These are phyloP conservation scores for Horisme vitalbata DNA, from an alignment of 2,888 invertebrate species.

Conservation along the genomic window DNA sequence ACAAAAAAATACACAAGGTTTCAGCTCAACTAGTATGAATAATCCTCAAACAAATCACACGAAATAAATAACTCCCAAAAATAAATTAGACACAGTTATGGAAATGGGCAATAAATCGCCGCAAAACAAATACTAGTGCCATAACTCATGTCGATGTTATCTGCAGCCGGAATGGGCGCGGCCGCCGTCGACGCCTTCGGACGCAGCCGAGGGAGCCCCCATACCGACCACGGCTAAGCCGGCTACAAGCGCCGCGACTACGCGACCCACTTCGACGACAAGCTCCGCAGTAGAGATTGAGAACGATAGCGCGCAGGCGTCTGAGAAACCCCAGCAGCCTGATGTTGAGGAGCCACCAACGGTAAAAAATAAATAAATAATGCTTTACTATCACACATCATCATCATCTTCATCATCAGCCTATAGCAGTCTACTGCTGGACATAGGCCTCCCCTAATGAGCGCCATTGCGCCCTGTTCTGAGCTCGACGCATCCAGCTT, in stretches of 20 bases:
- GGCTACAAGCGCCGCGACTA: slow-evolving; percentile 42
- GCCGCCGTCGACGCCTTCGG: slow-evolving; percentile 87
- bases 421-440: too few species aligned
- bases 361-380: too few species aligned
- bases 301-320: slow-evolving; percentile 34
- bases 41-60: slow-evolving; percentile 12
- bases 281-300: slow-evolving; percentile 35
- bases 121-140: slow-evolving; percentile 43
- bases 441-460: too few species aligned
- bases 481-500: too few species aligned
- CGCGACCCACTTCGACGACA: slow-evolving; percentile 34
- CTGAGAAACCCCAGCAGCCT: slow-evolving; percentile 38
- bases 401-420: too few species aligned
- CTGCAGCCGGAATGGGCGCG: slow-evolving; percentile 91
- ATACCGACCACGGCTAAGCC: slow-evolving; percentile 50
- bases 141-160: slow-evolving; percentile 51
- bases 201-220: slow-evolving; percentile 76
- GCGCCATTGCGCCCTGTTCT: too few species aligned
- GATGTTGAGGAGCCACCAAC: slow-evolving; percentile 52
- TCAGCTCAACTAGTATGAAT: too few species aligned
- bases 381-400: too few species aligned
- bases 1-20: too few species aligned
- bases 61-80: slow-evolving; percentile 38
- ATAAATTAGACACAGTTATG: slow-evolving; percentile 37
- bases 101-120: slow-evolving; percentile 45